These are phyloP conservation scores for Penaeus japonicus DNA, from an alignment of 1,140 invertebrate genomes.

Conservation along the genomic window DNA sequence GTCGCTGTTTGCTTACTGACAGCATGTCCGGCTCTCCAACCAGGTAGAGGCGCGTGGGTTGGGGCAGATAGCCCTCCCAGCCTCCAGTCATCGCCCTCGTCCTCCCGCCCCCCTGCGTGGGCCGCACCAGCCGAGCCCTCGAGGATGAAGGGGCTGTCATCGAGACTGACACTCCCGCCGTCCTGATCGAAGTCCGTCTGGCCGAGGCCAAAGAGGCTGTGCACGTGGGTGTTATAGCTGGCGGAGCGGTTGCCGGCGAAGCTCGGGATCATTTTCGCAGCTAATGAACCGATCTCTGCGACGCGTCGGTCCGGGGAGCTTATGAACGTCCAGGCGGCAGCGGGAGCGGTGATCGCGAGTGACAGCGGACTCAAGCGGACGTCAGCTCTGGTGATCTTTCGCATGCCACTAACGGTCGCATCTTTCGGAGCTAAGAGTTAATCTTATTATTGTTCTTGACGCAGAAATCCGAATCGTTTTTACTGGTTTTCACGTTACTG, in stretches of 20 bases:
- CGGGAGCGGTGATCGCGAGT: no score
- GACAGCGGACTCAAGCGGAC: no score
- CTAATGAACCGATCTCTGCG: neutral
- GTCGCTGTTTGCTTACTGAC: neutral
- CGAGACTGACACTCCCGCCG: conserved; percentile 7
- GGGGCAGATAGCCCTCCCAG: neutral
- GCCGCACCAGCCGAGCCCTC: neutral
- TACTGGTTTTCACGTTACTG: no score
- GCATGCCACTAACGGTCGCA: no score
- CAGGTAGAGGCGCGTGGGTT: neutral
- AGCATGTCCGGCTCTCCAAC: neutral
- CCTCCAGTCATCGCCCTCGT: neutral
- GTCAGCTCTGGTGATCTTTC: no score
- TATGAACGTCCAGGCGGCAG: neutral
- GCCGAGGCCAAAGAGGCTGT: conserved; percentile 25
- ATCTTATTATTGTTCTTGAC: no score
- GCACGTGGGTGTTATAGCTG: conserved; percentile 40
- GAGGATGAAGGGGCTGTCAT: conserved; percentile 42
- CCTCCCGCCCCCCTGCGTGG: neutral
- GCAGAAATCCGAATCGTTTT: no score
- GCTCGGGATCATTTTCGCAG: conserved; percentile 33
- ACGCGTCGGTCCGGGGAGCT: neutral
- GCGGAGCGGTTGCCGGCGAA: conserved; percentile 30
- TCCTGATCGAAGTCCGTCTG: conserved; percentile 11
- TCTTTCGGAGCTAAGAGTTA: no score